These are phyloP conservation scores for Crenichthys baileyi DNA, from an alignment of 2,797 vertebrate genomes.

Conservation along the genomic window DNA sequence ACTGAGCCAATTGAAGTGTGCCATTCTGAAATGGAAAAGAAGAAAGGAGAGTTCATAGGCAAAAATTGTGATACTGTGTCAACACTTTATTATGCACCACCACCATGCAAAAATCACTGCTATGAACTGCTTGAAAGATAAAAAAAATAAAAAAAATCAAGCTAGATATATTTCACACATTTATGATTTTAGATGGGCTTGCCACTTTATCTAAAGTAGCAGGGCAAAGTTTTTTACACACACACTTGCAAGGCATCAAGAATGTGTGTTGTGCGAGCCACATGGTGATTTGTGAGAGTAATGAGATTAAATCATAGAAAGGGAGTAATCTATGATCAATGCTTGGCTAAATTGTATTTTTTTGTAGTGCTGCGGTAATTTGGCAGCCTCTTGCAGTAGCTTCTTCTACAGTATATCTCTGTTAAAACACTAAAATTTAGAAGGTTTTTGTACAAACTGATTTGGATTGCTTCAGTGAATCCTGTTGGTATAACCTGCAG, in stretches of 20 bases:
- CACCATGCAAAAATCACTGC: conserved; percentile 79
- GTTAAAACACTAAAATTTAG: background rate
- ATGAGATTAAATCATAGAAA: conserved; percentile 39
- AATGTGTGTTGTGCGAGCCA: conserved; percentile 54
- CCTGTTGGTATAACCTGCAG: background rate
- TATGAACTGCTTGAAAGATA: conserved; percentile 68
- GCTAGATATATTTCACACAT: conserved; percentile 76
- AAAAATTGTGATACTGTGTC: conserved; percentile 73
- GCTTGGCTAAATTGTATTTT: background rate
- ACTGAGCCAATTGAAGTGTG: conserved; percentile 70
- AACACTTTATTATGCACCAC: conserved; percentile 82
- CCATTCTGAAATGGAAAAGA: conserved; percentile 64
- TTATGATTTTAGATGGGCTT: conserved; percentile 74
- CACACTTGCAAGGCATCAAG: conserved; percentile 47
- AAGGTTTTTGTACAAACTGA: background rate
- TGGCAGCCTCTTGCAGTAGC: background rate
- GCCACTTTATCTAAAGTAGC: conserved; percentile 61
- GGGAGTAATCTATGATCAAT: conserved; percentile 28
- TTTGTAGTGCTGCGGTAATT: background rate
- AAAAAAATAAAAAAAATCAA: conserved; percentile 53
- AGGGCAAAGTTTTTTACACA: conserved; percentile 55
- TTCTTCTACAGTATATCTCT: background rate
- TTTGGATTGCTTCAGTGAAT: background rate
- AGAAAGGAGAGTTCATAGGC: conserved; percentile 65
- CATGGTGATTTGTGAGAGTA: conserved; percentile 37